Base-by-base conservation (phyloP, 2,113 vertebrate species). In the Patagioenas fasciata region DNA sequence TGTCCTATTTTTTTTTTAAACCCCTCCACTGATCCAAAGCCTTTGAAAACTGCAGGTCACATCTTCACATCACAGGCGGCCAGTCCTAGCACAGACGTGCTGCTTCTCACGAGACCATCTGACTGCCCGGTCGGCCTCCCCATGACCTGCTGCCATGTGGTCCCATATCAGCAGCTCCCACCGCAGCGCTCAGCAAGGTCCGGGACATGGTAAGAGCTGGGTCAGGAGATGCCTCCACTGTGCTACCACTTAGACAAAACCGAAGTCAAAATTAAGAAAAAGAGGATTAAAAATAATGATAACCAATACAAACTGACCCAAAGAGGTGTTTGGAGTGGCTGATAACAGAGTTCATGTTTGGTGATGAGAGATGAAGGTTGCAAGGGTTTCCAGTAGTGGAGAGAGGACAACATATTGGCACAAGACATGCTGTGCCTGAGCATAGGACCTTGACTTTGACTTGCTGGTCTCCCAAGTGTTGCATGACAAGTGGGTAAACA, bases 1-100 rank as follows among this genome's bases (percentile, higher is more conserved):
- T 91, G 93, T 96, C 94, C 85, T 94, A 84, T 88, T 93, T 58
- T 66, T 82, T 48, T 67, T 66, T 23, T 74, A 71, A 93, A 95
- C 92, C 91, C 95, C 90, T 95, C 80, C 89, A 78, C 84, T 75
- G 64, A 89, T 82, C 92, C 91, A 96, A 97, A 96, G 56, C 94
- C 94, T 97, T 96, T 92, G 56, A 94, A 90, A 89, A 84, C 88
- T 54, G 91, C 95, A 80, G 97, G 82, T 89, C 85, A 72, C 79
- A 73, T 85, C 96, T 91, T 88, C 80, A 47, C 5, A 17, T 72
- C 87, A 72, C 80, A 93, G 89, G 79, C 6, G 29, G 61, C 92
- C 95, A 83, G 95, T 98, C 93, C 91, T 91, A 88, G 62, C 88
- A 71, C 25, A 56, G 75, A 40, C 8, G 26, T 18, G 40, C 80